Conservation (phyloP, 2,797 vertebrate species). For the Enteromius treurensis region DNA sequence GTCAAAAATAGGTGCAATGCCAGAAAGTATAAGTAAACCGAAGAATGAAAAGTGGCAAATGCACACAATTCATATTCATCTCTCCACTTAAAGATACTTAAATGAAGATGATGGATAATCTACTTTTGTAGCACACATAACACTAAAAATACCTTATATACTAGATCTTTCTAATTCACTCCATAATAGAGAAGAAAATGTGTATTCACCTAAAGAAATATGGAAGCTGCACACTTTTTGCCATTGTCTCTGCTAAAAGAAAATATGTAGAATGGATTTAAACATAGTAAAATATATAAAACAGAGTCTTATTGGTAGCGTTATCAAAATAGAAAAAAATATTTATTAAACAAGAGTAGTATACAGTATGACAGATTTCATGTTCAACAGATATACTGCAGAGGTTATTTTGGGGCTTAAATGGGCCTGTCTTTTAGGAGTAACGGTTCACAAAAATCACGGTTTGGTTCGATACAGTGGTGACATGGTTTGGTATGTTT, state of each 20-base stretch:
- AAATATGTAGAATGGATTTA: neutral
- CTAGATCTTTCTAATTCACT: neutral
- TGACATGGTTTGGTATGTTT: too few species aligned
- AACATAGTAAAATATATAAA: neutral
- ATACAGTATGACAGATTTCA: neutral
- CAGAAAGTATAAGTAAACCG: neutral
- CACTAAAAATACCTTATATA: neutral
- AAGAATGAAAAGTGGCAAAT: neutral
- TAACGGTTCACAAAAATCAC: too few species aligned
- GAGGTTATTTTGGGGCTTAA: neutral
- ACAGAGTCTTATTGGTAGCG: neutral
- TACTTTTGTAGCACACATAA: neutral
- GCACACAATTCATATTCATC: neutral
- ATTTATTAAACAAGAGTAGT: neutral
- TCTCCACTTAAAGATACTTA: neutral
- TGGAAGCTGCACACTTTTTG: neutral
- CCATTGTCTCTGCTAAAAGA: neutral
- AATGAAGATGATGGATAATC: neutral
- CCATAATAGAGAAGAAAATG: neutral
- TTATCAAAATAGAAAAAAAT: neutral
- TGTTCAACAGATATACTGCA: neutral
- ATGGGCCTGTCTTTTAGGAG: too few species aligned
- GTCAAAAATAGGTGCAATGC: neutral
- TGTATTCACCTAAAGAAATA: too few species aligned
- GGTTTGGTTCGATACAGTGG: too few species aligned